A percentile compares a stretch with the other conserved stretches of the same genome.
Conservation (phyloP, 2,888 invertebrate genomes). For the Hipparchia sbordonii region DNA sequence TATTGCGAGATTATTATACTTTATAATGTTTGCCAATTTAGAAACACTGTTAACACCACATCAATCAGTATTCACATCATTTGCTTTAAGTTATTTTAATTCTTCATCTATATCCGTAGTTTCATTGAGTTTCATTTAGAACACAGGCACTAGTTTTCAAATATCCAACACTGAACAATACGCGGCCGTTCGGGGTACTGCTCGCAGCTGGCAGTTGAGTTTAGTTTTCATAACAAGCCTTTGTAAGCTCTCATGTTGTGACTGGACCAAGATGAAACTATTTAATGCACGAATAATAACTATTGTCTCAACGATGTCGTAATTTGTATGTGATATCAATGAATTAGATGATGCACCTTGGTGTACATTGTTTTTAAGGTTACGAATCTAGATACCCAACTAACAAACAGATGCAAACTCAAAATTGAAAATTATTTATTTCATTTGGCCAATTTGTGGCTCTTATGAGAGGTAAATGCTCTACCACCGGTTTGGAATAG, state of each 20-base stretch:
- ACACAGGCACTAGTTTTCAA: conserved; percentile 14
- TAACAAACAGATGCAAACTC: too few species aligned
- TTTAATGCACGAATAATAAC: conserved; percentile 30
- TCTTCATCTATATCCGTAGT: not conserved
- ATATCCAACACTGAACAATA: conserved; percentile 37
- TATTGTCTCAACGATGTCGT: conserved; percentile 33
- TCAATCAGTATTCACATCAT: too few species aligned
- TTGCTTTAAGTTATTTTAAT: too few species aligned
- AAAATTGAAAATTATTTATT: too few species aligned
- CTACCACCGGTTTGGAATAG: too few species aligned
- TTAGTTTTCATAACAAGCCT: conserved; percentile 40
- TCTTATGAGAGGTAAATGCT: too few species aligned
- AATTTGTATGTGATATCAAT: conserved; percentile 8
- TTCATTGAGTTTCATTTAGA: conserved; percentile 3
- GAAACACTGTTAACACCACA: too few species aligned
- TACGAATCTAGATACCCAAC: too few species aligned
- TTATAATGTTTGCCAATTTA: too few species aligned
- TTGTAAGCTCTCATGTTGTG: conserved; percentile 35
- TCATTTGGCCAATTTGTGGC: too few species aligned
- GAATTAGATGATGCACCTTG: not conserved
- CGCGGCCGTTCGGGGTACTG: conserved; percentile 25
- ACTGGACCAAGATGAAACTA: conserved; percentile 34
- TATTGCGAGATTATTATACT: too few species aligned
- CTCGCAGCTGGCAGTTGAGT: conserved; percentile 25
- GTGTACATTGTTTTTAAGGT: too few species aligned